A percentile compares a stretch with the other conserved stretches of the same genome.
Conservation (phyloP, 2,888 invertebrate species). For the Sarcophaga variegata region DNA sequence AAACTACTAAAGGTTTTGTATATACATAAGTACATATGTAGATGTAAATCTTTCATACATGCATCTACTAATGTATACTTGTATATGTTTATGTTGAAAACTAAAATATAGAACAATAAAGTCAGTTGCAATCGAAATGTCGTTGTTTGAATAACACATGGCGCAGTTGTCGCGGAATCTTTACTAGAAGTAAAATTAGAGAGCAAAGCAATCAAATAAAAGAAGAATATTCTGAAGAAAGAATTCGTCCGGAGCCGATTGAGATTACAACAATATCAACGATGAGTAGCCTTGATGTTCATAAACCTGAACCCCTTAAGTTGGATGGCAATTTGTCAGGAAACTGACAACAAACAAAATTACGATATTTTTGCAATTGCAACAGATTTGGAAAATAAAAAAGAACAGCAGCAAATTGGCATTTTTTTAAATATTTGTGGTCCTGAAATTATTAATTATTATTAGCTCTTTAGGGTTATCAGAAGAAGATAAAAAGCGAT, state of each 20-base stretch:
- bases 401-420: constrained; percentile 38
- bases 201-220: constrained; percentile 15
- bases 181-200: constrained; percentile 16
- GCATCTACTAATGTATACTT: too few species aligned
- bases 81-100: too few species aligned
- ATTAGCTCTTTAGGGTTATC: constrained; percentile 14
- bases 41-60: too few species aligned
- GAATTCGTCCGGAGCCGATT: background rate
- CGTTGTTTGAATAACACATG: constrained; percentile 4
- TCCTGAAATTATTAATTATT: constrained; percentile 23
- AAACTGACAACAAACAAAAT: constrained; percentile 49
- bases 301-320: constrained; percentile 28
- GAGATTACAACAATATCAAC: constrained; percentile 9
- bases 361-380: constrained; percentile 30
- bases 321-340: constrained; percentile 21
- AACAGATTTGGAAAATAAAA: constrained; percentile 36
- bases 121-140: too few species aligned
- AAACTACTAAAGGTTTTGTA: too few species aligned
- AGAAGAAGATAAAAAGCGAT: constrained; percentile 33
- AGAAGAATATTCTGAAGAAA: constrained; percentile 25
- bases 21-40: too few species aligned
- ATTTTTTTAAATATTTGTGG: constrained; percentile 58
- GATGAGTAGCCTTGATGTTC: constrained; percentile 21
- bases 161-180: constrained; percentile 5
- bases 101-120: too few species aligned